Base-by-base conservation (phyloP, 1,140 invertebrate genomes). In the Trichomalopsis sarcophagae region DNA sequence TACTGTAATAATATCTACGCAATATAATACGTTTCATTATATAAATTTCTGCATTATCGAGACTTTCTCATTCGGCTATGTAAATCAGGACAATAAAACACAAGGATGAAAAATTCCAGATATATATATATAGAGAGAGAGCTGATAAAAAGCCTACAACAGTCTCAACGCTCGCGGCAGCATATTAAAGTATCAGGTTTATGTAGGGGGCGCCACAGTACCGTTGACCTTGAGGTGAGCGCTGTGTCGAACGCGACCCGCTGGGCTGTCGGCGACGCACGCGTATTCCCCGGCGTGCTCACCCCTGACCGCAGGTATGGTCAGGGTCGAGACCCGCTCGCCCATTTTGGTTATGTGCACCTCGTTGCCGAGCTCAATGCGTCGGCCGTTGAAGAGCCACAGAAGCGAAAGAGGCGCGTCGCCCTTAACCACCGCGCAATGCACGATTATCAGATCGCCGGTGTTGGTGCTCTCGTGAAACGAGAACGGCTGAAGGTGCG, bases 251-350 rank as follows among this genome's bases (percentile, higher is more conserved):
- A 94, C 93, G 81, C 91, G 93, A 84, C 95, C 96, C 68, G 95
- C 96, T 71, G 93, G 91, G 92, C 97, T 97, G 86, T 93, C 94
- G 36, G 95, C 96, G 44, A 94, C 91, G 91, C 97, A 97, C 21
- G 96, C 96, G 90, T 97, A 97, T 89, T 96, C 96, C 17, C 96
- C 97, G 82, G 95, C 93, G 91, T 97, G 95, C 85, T 94, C 92
- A 80, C 90, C 91, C 87, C 87, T 90, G 66, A 93, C 92, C 11
- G 91, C 88, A 69, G 93, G 92, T 85, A 94, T 94, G 84, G 93
- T 93, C 82, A 94, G 90, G 68, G 93, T 92, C 86, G 94, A 94
- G 68, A 94, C 92, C 87, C 94, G 90, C 88, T 94, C 91, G 81
- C 94, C 93, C 91, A 95, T 94, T 89, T 94, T 94, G 87, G 94